Conservation (phyloP, 2,888 invertebrate species). For the Rhingia campestris region DNA sequence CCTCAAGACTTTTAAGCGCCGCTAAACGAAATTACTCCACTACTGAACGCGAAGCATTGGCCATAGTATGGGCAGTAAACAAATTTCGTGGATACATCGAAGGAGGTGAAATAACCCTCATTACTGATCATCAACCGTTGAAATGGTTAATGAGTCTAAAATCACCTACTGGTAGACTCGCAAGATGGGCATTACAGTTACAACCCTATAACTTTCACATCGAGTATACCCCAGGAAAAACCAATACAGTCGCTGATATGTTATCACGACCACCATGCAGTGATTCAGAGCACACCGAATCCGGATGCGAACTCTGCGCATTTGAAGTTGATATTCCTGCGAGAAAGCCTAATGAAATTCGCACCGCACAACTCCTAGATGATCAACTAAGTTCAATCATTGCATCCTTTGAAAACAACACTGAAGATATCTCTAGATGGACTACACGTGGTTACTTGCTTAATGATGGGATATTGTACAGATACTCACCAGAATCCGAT, state of each 20-base stretch:
- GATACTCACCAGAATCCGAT: conserved; percentile 17
- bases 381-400: conserved; percentile 40
- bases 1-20: conserved; percentile 74
- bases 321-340: conserved; percentile 62
- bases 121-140: no score
- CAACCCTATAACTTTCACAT: no score
- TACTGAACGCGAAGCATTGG: conserved; percentile 81
- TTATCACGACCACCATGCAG: conserved; percentile 58
- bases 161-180: no score
- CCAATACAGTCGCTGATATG: conserved; percentile 76
- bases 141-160: no score
- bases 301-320: conserved; percentile 10
- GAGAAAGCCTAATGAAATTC: conserved; percentile 58
- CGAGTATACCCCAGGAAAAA: conserved; percentile 77
- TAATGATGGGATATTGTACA: background rate
- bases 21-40: conserved; percentile 80
- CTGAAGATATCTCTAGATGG: background rate
- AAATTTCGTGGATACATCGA: no score
- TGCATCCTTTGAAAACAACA: background rate
- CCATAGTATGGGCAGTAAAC: background rate
- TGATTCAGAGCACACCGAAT: conserved; percentile 16
- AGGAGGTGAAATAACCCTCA: no score
- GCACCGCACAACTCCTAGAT: conserved; percentile 75
- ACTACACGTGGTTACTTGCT: background rate
- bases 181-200: no score